Conservation (phyloP, 2,888 invertebrate genomes). For the Oxyteleia sp. region DNA sequence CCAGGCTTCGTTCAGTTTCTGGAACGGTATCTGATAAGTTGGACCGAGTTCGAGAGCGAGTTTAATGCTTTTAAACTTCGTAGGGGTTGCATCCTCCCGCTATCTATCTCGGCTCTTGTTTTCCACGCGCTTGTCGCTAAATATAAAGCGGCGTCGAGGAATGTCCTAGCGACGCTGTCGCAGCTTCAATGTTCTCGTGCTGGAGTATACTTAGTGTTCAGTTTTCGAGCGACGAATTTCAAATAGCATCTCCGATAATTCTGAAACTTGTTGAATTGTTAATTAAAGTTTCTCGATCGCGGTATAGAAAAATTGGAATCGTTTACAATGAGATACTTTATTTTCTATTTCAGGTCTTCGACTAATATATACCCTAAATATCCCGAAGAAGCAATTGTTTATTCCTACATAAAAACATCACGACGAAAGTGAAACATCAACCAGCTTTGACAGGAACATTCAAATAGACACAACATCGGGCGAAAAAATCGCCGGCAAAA, state of each 20-base stretch:
- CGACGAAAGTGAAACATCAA: constrained; percentile 6
- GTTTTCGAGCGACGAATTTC: constrained; percentile 50
- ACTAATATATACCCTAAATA: neutral
- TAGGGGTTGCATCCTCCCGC: constrained; percentile 66
- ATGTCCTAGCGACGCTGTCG: constrained; percentile 71
- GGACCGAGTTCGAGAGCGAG: constrained; percentile 1
- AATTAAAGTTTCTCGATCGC: neutral
- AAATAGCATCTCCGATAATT: neutral
- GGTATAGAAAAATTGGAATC: too few species aligned
- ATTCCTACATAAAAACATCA: neutral
- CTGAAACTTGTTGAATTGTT: neutral
- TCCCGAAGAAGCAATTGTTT: neutral
- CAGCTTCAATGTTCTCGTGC: constrained; percentile 70
- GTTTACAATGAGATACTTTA: too few species aligned
- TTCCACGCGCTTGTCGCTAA: constrained; percentile 81
- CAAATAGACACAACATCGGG: constrained; percentile 2
- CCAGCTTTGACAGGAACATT: constrained; percentile 1
- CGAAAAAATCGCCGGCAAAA: constrained; percentile 11
- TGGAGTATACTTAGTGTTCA: constrained; percentile 54
- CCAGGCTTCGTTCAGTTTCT: neutral
- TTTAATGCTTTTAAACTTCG: constrained; percentile 28
- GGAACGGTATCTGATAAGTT: constrained; percentile 3
- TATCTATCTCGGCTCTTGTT: constrained; percentile 66
- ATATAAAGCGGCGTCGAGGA: constrained; percentile 82
- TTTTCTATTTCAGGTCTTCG: neutral